Base-by-base conservation (phyloP, 2,888 invertebrate genomes). In the Pristionchus exspectatus region DNA sequence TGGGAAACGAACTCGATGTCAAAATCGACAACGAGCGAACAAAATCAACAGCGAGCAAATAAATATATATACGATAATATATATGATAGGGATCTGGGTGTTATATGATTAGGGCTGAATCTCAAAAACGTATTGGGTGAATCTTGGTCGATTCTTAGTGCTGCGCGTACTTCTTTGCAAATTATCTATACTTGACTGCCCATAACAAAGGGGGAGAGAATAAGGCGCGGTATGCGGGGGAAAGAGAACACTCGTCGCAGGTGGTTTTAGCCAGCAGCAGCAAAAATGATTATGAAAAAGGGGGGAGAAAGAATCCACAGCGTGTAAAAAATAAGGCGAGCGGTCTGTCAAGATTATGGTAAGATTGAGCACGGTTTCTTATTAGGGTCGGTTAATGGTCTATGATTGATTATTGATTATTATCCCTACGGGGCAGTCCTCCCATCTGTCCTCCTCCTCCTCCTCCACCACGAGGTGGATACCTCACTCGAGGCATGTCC, bases 401-500 rank as follows among this genome's bases (percentile, higher is more conserved):
- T 44, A 27, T 10, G n/a, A n/a, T 81, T 21, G 50, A 9, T 81
- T 81, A 44, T 50, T 66, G 69, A 16, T 87, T 66, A n/a, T 74
- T 54, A 33, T 88, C 87, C n/a, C 87, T 72, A 44, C 87, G 54
- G 0, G 87, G 87, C 4, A 33, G 74, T 18, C 87, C 87, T 18
- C 87, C 87, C n/a, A 77, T 77, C 21, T 14, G 74, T 27, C 81
- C 81, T 21, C 74, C 74, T n/a, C 81, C 44, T 12, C 54, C 63
- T 21, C 72, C 74, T 24, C 87, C 87, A 0, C 87, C 87, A 12
- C 87, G 27, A 12, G 56, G 87, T 1, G 87, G 87, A 66, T 88
- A 88, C 33, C 74, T 50, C 38, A 88, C 87, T 18, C 87, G 72
- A 0, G 87, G 87, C 87, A 88, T 88, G 56, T 88, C 74, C 33